These are phyloP conservation scores for Anser brachyrhynchus DNA, from an alignment of 2,113 vertebrate genomes.

Conservation along the genomic window DNA sequence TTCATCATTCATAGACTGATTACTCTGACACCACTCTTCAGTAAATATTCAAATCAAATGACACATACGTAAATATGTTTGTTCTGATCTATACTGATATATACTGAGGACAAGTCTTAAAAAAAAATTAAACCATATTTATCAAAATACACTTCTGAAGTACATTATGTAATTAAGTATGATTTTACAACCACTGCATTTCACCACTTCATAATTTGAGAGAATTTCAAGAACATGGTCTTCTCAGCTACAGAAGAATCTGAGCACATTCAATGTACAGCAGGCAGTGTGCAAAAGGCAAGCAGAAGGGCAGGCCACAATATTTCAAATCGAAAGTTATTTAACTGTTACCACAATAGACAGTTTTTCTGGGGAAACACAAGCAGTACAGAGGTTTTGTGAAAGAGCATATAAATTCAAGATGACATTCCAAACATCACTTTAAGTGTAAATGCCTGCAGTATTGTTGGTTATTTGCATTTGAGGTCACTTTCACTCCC, in stretches of 20 bases:
- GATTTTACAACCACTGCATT: background rate
- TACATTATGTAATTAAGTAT: background rate
- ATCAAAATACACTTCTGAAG: background rate
- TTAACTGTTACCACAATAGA: background rate
- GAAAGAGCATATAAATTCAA: background rate
- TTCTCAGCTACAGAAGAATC: background rate
- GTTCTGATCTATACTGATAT: background rate
- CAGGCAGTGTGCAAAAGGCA: background rate
- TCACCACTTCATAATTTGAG: background rate
- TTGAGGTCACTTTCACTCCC: background rate
- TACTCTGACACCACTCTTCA: background rate
- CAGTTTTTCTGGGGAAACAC: conserved; percentile 5
- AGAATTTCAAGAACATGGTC: background rate
- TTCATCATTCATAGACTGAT: background rate
- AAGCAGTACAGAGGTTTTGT: conserved; percentile 11
- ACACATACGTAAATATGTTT: background rate
- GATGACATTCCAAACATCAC: background rate
- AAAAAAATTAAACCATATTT: background rate
- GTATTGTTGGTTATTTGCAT: background rate
- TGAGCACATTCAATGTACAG: background rate
- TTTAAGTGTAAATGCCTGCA: background rate
- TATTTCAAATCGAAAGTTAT: background rate
- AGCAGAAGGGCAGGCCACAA: background rate
- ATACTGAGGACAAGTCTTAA: background rate
- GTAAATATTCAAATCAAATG: background rate